A percentile compares a stretch with the other conserved stretches of the same genome.
These are phyloP conservation scores for Pararge aegeria DNA, from an alignment of 1,140 invertebrate genomes.

Conservation along the genomic window DNA sequence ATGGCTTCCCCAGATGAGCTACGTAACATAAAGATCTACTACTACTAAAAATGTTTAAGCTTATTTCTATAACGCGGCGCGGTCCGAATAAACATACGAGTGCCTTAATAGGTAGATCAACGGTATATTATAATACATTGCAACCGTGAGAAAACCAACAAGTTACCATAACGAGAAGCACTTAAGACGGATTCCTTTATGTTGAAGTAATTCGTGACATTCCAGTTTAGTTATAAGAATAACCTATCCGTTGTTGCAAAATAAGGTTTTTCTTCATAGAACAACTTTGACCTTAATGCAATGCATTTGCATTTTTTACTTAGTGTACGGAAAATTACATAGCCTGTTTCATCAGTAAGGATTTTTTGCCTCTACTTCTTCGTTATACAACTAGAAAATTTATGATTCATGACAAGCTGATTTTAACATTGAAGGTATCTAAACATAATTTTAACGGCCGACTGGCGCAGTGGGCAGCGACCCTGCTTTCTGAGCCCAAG, in stretches of 20 bases:
- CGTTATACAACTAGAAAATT: too few relatives aligned
- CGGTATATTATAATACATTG: conserved; percentile 22
- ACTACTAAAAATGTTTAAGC: too few relatives aligned
- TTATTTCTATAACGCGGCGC: not conserved
- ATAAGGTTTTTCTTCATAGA: conserved; percentile 3
- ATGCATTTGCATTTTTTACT: conserved; percentile 3
- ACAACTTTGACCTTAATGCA: not conserved
- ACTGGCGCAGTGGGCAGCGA: too few relatives aligned
- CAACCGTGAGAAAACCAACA: conserved; percentile 26
- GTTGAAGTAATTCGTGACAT: conserved; percentile 15
- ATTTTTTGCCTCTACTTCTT: too few relatives aligned
- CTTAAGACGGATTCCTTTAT: conserved; percentile 20
- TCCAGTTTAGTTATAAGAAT: conserved; percentile 5
- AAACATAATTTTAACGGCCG: too few relatives aligned
- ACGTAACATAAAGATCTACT: too few relatives aligned
- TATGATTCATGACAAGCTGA: too few relatives aligned
- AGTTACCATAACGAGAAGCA: conserved; percentile 17
- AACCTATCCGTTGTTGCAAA: not conserved
- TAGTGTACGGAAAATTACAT: not conserved
- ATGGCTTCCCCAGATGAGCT: too few relatives aligned
- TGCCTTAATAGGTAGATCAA: conserved; percentile 13
- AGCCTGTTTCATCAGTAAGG: too few relatives aligned
- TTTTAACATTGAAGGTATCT: too few relatives aligned
- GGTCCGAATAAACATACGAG: not conserved
- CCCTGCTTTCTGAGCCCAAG: too few relatives aligned